These are phyloP conservation scores for Hyphantria cunea DNA, from an alignment of 1,140 invertebrate species.

Conservation along the genomic window DNA sequence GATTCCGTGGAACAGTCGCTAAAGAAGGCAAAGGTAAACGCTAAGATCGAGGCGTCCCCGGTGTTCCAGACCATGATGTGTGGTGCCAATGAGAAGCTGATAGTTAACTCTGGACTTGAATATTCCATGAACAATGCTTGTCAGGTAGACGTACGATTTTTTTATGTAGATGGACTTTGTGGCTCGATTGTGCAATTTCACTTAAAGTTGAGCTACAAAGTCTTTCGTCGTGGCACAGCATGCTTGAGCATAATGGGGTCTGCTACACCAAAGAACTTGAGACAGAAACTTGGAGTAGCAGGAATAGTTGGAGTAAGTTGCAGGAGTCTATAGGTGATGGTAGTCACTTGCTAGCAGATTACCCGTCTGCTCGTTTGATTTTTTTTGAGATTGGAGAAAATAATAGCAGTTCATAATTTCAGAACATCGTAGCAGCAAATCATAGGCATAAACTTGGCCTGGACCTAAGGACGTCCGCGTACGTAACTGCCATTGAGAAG, in stretches of 20 bases:
- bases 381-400: no score
- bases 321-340: no score
- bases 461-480: conserved; percentile 92
- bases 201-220: no score
- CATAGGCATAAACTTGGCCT: conserved; percentile 89
- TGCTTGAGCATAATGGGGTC: no score
- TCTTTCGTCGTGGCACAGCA: no score
- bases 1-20: conserved; percentile 89
- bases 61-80: conserved; percentile 85
- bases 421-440: conserved; percentile 89
- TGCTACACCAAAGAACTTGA: no score
- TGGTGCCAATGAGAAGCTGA: conserved; percentile 90
- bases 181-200: no score
- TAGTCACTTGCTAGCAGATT: no score
- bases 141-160: conserved; percentile 48
- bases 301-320: no score
- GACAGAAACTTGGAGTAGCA: no score
- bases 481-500: conserved; percentile 91
- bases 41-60: conserved; percentile 84
- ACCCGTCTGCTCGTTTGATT: no score
- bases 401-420: conserved; percentile 28
- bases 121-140: conserved; percentile 90
- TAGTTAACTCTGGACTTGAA: conserved; percentile 91
- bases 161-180: no score
- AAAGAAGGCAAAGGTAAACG: conserved; percentile 80